Conservation (phyloP, 2,113 vertebrate species). For the Cynocephalus volans region DNA sequence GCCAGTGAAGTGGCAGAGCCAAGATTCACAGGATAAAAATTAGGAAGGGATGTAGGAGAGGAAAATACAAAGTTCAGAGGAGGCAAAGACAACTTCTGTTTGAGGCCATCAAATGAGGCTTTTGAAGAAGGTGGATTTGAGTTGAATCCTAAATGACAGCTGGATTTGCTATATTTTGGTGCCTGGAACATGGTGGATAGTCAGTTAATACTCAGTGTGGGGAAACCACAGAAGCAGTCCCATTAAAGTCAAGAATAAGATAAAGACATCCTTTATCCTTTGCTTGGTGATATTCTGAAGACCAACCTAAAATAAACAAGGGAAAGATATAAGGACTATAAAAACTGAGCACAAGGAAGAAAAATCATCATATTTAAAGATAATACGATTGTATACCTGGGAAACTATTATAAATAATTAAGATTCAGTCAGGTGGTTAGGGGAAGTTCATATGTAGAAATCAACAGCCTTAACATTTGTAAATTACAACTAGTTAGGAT, state of each 20-base stretch:
- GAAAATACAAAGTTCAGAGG: not conserved
- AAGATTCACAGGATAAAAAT: not conserved
- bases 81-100: not conserved
- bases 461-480: not conserved
- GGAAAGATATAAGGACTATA: not conserved
- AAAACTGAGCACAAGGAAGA: not conserved
- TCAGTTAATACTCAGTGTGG: not conserved
- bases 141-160: not conserved
- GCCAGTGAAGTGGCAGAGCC: not conserved
- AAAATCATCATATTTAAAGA: slow-evolving; percentile 8
- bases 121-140: not conserved
- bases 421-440: not conserved
- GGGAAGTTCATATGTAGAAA: not conserved
- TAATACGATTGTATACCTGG: not conserved
- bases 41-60: not conserved
- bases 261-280: not conserved
- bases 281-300: not conserved
- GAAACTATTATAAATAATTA: not conserved
- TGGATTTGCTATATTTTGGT: not conserved
- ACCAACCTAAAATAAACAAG: not conserved
- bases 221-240: not conserved
- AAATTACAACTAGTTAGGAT: slow-evolving; percentile 32
- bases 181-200: not conserved
- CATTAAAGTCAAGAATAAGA: not conserved
- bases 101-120: not conserved